A percentile compares a stretch with the other conserved stretches of the same genome.
These are phyloP conservation scores for Orgyia antiqua DNA, from an alignment of 2,888 invertebrate genomes.

Conservation along the genomic window DNA sequence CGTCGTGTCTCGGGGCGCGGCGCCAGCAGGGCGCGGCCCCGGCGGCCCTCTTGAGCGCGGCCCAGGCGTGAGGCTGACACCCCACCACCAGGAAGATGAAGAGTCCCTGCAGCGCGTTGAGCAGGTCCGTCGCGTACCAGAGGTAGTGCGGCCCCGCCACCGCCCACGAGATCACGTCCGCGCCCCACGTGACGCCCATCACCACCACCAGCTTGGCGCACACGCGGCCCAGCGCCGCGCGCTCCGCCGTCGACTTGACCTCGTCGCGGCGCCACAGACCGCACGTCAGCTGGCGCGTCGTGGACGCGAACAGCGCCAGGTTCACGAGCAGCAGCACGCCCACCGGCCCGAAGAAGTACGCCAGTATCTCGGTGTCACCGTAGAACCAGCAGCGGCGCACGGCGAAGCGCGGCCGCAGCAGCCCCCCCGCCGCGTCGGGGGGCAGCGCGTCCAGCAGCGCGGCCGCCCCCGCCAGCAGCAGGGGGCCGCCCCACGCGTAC, in stretches of 20 bases:
- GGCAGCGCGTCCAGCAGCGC: constrained; percentile 84
- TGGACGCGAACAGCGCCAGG: constrained; percentile 87
- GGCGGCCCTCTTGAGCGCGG: constrained; percentile 53
- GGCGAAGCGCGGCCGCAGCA: constrained; percentile 88
- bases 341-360: constrained; percentile 91
- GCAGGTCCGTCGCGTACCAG: constrained; percentile 91
- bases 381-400: constrained; percentile 90
- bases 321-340: constrained; percentile 88
- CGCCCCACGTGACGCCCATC: constrained; percentile 78
- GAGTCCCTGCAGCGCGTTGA: constrained; percentile 92
- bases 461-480: constrained; percentile 85
- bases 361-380: constrained; percentile 88
- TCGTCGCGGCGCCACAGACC: constrained; percentile 93
- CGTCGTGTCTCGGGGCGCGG: constrained; percentile 57
- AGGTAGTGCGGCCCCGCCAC: constrained; percentile 88
- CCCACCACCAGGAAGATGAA: constrained; percentile 93
- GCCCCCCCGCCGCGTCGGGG: constrained; percentile 70
- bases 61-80: constrained; percentile 89
- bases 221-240: constrained; percentile 87
- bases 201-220: constrained; percentile 90
- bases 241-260: constrained; percentile 85
- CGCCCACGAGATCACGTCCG: constrained; percentile 90
- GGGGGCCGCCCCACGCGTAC: constrained; percentile 92
- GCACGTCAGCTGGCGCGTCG: constrained; percentile 90
- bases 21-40: constrained; percentile 76